Base-by-base conservation (phyloP, 2,888 invertebrate genomes). In the Orthosia cruda region DNA sequence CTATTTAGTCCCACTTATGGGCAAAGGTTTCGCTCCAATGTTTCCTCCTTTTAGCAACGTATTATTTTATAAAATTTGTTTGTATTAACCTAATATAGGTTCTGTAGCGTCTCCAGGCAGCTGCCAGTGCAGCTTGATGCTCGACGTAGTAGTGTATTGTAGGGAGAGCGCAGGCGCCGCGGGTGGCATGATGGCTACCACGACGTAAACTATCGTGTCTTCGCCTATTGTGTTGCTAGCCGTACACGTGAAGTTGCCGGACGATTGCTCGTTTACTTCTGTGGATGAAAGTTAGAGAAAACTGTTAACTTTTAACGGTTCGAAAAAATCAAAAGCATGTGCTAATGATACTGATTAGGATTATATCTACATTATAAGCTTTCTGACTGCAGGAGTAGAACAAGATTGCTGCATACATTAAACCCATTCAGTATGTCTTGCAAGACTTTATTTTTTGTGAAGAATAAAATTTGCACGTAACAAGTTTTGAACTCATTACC, bases 211-310 rank as follows among this genome's bases (percentile, higher is more conserved):
- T 77, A 99, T 98, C 82, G 98, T 98, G 93, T 99, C 99, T 87
- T 98, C 98, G 18, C 99, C 99, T 88, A 98, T 98, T 49, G 98
- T 97, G 96, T 99, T 99, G 90, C 98, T 98, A 26, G 98, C 98
- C 12, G 98, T 97, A 90, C 98, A 98, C 3, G 98, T 98, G 94
- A 98, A 98, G 97, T 98, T 98, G 81, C 98, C 98, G 11, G 98
- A 97, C 5, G 98, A 97, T 67, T 98, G 97, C 83, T 97, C 97
- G 91, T 98, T 98, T 57, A 98, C 97, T 91, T 98, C 98, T 98
- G 92, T 62, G 79, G 16, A 18, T 55, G 78, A 54, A 12, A 50
- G 16, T n/a, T 16, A 40, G 16, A 23, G 7, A 26, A 47, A 40
- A 40, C 40, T 40, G 40, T 40, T 40, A 9, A 40, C 9, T 40